Conservation (phyloP, 1,140 invertebrate species). For the Calosoma granatense region DNA sequence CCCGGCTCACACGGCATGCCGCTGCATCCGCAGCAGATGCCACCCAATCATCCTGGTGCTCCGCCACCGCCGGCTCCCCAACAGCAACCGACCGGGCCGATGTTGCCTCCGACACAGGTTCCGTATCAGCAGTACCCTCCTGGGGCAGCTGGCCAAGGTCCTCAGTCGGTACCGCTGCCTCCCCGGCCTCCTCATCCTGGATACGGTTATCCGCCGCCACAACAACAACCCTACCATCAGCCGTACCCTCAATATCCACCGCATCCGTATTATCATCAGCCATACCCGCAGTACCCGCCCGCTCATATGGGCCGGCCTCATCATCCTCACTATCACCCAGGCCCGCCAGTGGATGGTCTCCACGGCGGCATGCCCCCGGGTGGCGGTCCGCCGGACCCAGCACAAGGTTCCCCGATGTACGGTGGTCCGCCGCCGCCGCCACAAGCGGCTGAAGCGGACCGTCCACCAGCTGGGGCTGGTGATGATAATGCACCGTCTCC, state of each 20-base stretch:
- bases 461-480: neutral
- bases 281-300: slow-evolving; percentile 47
- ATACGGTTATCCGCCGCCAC: slow-evolving; percentile 48
- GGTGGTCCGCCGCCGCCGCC: neutral
- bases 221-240: slow-evolving; percentile 49
- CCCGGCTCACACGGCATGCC: slow-evolving; percentile 22
- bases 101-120: slow-evolving; percentile 26
- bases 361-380: neutral
- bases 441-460: neutral
- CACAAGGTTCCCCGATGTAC: neutral
- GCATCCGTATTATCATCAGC: slow-evolving; percentile 50
- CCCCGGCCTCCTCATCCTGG: slow-evolving; percentile 47
- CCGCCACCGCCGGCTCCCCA: neutral
- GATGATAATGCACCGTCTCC: neutral
- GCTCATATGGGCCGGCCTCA: slow-evolving; percentile 42
- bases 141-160: slow-evolving; percentile 38
- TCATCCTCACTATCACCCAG: slow-evolving; percentile 33
- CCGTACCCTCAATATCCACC: slow-evolving; percentile 45
- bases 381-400: neutral
- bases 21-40: slow-evolving; percentile 24
- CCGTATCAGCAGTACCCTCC: slow-evolving; percentile 35
- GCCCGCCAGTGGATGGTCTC: slow-evolving; percentile 19
- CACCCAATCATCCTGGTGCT: slow-evolving; percentile 7
- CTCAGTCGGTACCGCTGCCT: slow-evolving; percentile 31
- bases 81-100: slow-evolving; percentile 1